Percentiles rank a stretch among this genome's conserved stretches.
phyloP scores from a whole-genome alignment of 2,888 invertebrate species.

The Andrena flavipes region DNA sequence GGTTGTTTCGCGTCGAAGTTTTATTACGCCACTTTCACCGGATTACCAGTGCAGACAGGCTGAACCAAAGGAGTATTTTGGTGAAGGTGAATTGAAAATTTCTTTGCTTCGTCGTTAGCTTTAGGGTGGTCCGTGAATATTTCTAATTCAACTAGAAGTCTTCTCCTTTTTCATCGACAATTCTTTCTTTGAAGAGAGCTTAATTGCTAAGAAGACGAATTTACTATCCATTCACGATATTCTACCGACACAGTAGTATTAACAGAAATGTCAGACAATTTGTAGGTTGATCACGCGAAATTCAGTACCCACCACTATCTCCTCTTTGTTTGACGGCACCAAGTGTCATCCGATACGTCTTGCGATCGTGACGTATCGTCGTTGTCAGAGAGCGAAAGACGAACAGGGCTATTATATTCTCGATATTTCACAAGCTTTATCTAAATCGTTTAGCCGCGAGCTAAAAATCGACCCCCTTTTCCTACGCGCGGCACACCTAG shows the following conservation, averaged over 20 bases:
- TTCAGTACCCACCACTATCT: background rate
- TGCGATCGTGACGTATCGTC: constrained; percentile 13
- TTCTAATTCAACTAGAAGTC: background rate
- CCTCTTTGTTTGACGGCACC: constrained; percentile 9
- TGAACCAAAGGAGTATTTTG: background rate
- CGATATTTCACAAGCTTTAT: constrained; percentile 35
- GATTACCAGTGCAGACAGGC: background rate
- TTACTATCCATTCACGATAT: background rate
- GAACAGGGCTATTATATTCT: background rate
- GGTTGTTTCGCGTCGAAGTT: constrained; percentile 7
- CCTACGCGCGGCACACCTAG: background rate
- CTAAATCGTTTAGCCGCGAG: constrained; percentile 32
- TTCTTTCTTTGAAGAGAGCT: too few species aligned
- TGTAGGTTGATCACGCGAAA: constrained; percentile 10
- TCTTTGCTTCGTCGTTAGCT: background rate
- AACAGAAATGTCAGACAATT: background rate
- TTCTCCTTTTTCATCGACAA: background rate
- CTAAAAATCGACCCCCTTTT: constrained; percentile 1
- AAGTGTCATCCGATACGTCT: constrained; percentile 6
- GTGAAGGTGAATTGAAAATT: background rate
- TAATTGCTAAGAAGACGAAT: background rate
- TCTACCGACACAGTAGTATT: background rate
- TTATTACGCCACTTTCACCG: background rate
- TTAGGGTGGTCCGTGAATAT: background rate
- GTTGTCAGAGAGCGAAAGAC: constrained; percentile 22